Conservation (phyloP, 1,140 invertebrate genomes). For the Dryas iulia region DNA sequence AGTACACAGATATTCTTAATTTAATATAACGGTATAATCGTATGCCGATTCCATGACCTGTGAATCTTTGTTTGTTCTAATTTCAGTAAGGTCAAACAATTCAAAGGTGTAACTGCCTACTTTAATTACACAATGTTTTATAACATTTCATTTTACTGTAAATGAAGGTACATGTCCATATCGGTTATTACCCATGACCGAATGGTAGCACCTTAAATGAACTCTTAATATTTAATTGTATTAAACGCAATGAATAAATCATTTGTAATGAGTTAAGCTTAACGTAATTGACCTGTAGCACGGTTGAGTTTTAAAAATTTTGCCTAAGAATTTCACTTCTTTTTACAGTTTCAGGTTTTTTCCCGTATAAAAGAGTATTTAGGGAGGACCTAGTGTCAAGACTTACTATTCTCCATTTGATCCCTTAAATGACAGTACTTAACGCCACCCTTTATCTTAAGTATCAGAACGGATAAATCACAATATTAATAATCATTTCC, state of each 20-base stretch:
- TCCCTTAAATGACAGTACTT: background rate
- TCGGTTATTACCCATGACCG: too few relatives aligned
- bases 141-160: background rate
- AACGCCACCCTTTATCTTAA: background rate
- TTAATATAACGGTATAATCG: too few relatives aligned
- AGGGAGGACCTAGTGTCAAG: background rate
- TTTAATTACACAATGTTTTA: background rate
- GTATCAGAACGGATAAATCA: too few relatives aligned
- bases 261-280: too few relatives aligned
- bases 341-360: background rate
- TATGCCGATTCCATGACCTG: background rate
- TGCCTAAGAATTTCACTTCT: too few relatives aligned
- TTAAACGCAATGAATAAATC: too few relatives aligned
- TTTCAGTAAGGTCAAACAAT: background rate
- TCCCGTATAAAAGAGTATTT: background rate
- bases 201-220: too few relatives aligned
- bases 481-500: background rate
- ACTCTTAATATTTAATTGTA: too few relatives aligned
- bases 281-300: too few relatives aligned
- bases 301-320: too few relatives aligned
- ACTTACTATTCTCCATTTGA: background rate
- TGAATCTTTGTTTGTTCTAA: constrained; percentile 2
- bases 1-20: too few relatives aligned
- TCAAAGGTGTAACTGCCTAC: background rate
- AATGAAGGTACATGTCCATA: too few relatives aligned